A percentile compares a stretch with the other conserved stretches of the same genome.
phyloP scores from a whole-genome alignment of 2,113 vertebrate genomes.

The Saguinus imperator region DNA sequence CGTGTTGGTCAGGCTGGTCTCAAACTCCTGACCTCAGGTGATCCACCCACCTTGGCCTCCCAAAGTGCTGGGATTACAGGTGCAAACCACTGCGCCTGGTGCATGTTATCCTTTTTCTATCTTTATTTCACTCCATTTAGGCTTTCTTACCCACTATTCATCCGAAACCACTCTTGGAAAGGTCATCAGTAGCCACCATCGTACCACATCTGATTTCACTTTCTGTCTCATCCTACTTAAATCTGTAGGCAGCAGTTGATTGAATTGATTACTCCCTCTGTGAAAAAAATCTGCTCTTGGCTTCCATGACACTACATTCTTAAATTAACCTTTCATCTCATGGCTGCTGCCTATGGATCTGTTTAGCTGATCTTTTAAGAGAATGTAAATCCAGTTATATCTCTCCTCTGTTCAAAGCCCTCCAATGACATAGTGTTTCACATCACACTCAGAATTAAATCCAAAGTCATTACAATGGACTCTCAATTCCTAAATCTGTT shows the following conservation, averaged over 20 bases:
- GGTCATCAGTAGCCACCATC: neutral
- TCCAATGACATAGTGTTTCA: neutral
- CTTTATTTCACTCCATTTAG: conserved; percentile 11
- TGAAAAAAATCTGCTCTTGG: conserved; percentile 22
- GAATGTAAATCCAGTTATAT: neutral
- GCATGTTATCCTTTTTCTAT: neutral
- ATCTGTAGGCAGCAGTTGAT: neutral
- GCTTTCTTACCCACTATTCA: neutral
- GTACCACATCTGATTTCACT: neutral
- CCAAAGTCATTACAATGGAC: neutral
- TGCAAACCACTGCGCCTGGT: too few species aligned
- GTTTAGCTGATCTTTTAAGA: conserved; percentile 41
- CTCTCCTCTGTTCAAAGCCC: neutral
- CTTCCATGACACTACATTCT: neutral
- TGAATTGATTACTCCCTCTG: conserved; percentile 26
- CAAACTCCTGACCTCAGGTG: too few species aligned
- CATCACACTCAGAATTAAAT: conserved; percentile 44
- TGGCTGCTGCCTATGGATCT: conserved; percentile 26
- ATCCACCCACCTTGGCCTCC: too few species aligned
- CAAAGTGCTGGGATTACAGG: too few species aligned
- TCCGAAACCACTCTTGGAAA: neutral
- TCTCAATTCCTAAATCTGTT: neutral
- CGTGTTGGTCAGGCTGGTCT: too few species aligned
- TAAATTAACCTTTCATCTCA: neutral
- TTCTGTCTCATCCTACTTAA: neutral